Percentiles rank a stretch among this genome's conserved stretches.
These are phyloP conservation scores for Agapostemon virescens DNA, from an alignment of 2,888 invertebrate species.

Conservation along the genomic window DNA sequence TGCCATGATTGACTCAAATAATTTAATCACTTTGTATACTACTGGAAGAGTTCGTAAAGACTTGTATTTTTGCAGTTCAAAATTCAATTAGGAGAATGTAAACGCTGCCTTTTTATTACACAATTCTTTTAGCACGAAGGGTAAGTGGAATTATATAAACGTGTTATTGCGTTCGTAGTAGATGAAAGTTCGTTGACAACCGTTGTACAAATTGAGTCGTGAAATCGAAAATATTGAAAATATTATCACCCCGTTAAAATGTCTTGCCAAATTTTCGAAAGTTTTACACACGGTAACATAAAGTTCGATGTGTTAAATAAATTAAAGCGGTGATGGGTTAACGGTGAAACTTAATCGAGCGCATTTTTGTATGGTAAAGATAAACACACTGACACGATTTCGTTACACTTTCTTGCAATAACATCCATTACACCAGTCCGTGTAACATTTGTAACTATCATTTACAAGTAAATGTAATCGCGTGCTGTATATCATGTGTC, in stretches of 20 bases:
- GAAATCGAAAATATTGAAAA: background rate
- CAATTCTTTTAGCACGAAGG: background rate
- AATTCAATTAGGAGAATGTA: background rate
- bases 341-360: conserved; percentile 27
- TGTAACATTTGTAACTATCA: conserved; percentile 21
- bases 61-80: no score
- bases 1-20: no score
- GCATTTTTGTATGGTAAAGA: conserved; percentile 7
- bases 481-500: conserved; percentile 6
- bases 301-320: conserved; percentile 1
- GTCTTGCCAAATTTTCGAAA: background rate
- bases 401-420: conserved; percentile 21
- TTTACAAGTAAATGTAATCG: conserved; percentile 31
- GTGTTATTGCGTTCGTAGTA: background rate
- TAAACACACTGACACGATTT: conserved; percentile 11
- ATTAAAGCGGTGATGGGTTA: conserved; percentile 16
- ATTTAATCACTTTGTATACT: no score
- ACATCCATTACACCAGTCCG: background rate
- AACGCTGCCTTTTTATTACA: background rate
- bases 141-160: background rate
- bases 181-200: background rate
- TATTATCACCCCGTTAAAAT: background rate
- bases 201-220: background rate
- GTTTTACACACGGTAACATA: background rate
- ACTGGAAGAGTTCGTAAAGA: no score